Conservation (phyloP, 1,140 invertebrate species). For the Diachasma alloeum region DNA sequence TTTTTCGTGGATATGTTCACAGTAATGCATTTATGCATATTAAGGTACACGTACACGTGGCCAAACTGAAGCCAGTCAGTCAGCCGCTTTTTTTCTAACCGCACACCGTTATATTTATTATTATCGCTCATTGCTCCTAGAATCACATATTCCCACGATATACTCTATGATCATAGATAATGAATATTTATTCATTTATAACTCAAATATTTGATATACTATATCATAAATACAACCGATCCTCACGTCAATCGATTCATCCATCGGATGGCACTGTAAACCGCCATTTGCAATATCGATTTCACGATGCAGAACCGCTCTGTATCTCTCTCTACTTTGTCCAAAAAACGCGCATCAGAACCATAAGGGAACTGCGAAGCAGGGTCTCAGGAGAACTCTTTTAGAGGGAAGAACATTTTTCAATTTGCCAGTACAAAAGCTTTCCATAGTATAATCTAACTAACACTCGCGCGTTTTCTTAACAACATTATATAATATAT, state of each 20-base stretch:
- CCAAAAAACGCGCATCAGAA: not conserved
- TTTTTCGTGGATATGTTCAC: constrained; percentile 22
- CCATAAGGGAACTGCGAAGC: constrained; percentile 19
- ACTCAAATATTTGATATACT: constrained; percentile 52
- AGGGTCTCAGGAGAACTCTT: not conserved
- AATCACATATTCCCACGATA: constrained; percentile 28
- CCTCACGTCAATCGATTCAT: constrained; percentile 37
- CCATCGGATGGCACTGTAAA: not conserved
- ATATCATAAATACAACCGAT: constrained; percentile 62
- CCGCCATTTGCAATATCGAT: not conserved
- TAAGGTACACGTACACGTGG: constrained; percentile 17
- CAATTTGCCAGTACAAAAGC: constrained; percentile 23
- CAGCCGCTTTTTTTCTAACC: not conserved
- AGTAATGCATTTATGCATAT: constrained; percentile 32
- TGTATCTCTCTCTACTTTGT: not conserved
- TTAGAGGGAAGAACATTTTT: constrained; percentile 23
- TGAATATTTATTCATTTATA: constrained; percentile 20
- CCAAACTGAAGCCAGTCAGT: constrained; percentile 9
- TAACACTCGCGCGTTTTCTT: not conserved
- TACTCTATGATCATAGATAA: constrained; percentile 8
- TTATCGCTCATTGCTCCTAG: constrained; percentile 20
- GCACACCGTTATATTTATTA: not conserved
- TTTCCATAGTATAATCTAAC: constrained; percentile 33
- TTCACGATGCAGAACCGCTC: not conserved
- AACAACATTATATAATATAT: not conserved